These are phyloP conservation scores for Eulemur mongoz DNA, from an alignment of 2,797 vertebrate genomes.

Conservation along the genomic window DNA sequence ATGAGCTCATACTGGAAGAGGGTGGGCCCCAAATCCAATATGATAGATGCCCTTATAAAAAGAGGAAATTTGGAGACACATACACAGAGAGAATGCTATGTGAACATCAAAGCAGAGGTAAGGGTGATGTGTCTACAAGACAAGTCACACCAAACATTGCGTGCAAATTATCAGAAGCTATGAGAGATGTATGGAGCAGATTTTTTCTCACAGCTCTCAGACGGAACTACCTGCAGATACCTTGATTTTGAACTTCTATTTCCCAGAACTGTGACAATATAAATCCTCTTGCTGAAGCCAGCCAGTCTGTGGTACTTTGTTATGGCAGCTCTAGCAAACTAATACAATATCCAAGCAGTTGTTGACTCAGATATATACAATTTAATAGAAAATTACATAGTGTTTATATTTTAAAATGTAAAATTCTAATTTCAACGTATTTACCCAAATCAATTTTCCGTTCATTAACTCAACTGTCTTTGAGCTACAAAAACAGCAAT, in stretches of 20 bases:
- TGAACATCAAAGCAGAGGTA: not conserved
- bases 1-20: not conserved
- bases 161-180: not conserved
- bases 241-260: not conserved
- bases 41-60: not conserved
- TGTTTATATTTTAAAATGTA: not conserved
- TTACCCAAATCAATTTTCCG: not conserved
- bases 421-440: slow-evolving; percentile 40
- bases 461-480: not conserved
- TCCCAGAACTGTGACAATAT: not conserved
- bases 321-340: not conserved
- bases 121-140: not conserved
- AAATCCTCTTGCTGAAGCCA: not conserved
- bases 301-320: not conserved
- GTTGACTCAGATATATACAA: not conserved
- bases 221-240: not conserved
- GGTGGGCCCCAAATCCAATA: not conserved
- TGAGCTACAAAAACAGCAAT: not conserved
- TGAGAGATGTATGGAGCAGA: not conserved
- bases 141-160: not conserved
- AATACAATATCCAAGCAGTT: not conserved
- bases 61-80: slow-evolving; percentile 4
- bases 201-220: not conserved
- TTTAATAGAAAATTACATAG: not conserved
- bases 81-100: not conserved